These are phyloP conservation scores for Elanoides forficatus DNA, from an alignment of 2,113 vertebrate genomes.

Conservation along the genomic window DNA sequence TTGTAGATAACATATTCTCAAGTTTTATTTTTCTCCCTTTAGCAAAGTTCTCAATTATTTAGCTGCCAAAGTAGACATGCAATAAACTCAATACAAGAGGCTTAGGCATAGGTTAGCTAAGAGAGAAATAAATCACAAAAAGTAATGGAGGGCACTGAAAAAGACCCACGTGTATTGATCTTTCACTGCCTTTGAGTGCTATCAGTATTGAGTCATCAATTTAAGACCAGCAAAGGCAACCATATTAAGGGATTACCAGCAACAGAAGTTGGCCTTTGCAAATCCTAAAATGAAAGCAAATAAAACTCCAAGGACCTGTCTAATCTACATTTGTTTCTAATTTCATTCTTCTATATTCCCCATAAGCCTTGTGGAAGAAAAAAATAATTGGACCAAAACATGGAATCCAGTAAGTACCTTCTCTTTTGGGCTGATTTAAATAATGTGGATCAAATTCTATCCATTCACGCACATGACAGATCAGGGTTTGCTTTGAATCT, in stretches of 20 bases:
- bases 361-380: background rate
- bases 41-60: constrained; percentile 35
- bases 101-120: background rate
- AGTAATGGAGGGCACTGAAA: background rate
- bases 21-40: background rate
- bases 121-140: constrained; percentile 37
- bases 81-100: background rate
- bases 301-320: background rate
- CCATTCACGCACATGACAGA: background rate
- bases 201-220: constrained; percentile 15
- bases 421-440: background rate
- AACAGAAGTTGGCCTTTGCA: background rate
- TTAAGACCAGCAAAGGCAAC: constrained; percentile 2
- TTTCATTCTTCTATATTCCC: background rate
- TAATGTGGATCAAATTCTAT: background rate
- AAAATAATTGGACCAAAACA: background rate
- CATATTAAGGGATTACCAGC: background rate
- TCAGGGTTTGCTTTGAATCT: background rate
- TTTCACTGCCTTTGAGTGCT: background rate
- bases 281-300: constrained; percentile 26
- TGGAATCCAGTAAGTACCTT: background rate
- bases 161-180: background rate
- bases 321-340: background rate
- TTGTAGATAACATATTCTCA: background rate
- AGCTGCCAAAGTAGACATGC: background rate